Percentiles rank a stretch among this genome's conserved stretches.
These are phyloP conservation scores for Anabas testudineus DNA, from an alignment of 2,797 vertebrate species.

Conservation along the genomic window DNA sequence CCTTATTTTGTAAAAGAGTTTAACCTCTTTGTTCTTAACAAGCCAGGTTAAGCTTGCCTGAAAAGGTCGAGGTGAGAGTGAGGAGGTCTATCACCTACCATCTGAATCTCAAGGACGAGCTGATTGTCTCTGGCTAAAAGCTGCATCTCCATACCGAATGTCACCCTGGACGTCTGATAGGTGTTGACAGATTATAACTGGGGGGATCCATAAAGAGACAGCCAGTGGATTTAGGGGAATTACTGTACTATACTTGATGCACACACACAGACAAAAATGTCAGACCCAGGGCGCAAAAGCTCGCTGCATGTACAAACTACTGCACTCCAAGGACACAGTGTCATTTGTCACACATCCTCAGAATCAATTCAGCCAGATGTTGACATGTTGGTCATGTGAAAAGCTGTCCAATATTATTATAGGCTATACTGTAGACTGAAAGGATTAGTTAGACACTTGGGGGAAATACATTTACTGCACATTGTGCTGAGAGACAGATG, in stretches of 20 bases:
- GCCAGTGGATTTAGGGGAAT: conserved; percentile 62
- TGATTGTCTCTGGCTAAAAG: conserved; percentile 69
- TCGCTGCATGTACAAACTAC: conserved; percentile 45
- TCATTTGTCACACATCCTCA: conserved; percentile 56
- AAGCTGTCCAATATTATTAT: conserved; percentile 11
- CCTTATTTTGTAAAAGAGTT: conserved; percentile 62
- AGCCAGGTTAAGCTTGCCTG: conserved; percentile 64
- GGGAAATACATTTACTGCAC: neutral
- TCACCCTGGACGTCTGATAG: conserved; percentile 60
- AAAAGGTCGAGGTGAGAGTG: conserved; percentile 60
- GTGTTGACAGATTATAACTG: conserved; percentile 77
- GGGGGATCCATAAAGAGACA: conserved; percentile 70
- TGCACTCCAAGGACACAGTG: conserved; percentile 64
- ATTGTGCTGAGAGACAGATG: neutral
- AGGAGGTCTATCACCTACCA: conserved; percentile 37
- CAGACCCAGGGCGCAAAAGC: conserved; percentile 50
- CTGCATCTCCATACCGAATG: conserved; percentile 56
- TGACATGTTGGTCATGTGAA: conserved; percentile 25
- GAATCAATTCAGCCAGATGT: conserved; percentile 41
- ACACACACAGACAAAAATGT: conserved; percentile 62
- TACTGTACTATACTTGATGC: conserved; percentile 55
- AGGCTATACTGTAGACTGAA: neutral
- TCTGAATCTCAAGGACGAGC: conserved; percentile 67
- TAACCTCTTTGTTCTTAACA: conserved; percentile 63
- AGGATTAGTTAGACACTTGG: conserved; percentile 27